Percentiles rank a stretch among this genome's conserved stretches.
phyloP scores from a whole-genome alignment of 2,888 invertebrate genomes.

The Xestia rhomboidea region DNA sequence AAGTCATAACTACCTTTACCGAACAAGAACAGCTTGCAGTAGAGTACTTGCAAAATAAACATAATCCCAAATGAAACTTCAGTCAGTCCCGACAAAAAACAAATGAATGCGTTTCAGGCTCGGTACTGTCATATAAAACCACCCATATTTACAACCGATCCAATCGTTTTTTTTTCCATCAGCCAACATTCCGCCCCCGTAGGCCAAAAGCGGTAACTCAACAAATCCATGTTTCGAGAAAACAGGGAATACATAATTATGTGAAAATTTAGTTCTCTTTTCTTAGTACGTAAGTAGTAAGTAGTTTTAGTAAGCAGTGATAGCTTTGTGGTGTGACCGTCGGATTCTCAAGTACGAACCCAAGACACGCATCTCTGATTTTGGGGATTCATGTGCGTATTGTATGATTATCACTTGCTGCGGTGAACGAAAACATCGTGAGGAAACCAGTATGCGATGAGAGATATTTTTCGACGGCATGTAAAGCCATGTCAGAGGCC shows the following conservation, averaged over 20 bases:
- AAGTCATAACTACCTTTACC: neutral
- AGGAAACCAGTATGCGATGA: too few species aligned
- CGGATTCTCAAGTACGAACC: too few species aligned
- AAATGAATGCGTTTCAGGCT: neutral
- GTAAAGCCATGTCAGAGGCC: too few species aligned
- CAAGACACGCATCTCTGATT: too few species aligned
- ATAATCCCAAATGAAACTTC: neutral
- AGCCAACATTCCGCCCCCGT: neutral
- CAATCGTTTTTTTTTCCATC: slow-evolving; percentile 15
- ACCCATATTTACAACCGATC: slow-evolving; percentile 11
- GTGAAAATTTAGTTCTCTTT: neutral
- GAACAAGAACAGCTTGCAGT: neutral
- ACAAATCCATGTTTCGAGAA: neutral
- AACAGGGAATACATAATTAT: neutral
- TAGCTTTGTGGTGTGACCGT: too few species aligned
- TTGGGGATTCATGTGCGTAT: too few species aligned
- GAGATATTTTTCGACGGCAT: too few species aligned
- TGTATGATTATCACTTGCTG: too few species aligned
- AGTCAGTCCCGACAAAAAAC: neutral
- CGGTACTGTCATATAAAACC: neutral
- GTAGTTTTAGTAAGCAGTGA: too few species aligned
- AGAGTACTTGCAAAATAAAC: neutral
- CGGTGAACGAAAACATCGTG: too few species aligned
- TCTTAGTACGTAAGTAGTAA: neutral
- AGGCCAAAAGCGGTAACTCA: neutral